phyloP scores from a whole-genome alignment of 2,888 invertebrate species.

The Drosophila rubida region DNA sequence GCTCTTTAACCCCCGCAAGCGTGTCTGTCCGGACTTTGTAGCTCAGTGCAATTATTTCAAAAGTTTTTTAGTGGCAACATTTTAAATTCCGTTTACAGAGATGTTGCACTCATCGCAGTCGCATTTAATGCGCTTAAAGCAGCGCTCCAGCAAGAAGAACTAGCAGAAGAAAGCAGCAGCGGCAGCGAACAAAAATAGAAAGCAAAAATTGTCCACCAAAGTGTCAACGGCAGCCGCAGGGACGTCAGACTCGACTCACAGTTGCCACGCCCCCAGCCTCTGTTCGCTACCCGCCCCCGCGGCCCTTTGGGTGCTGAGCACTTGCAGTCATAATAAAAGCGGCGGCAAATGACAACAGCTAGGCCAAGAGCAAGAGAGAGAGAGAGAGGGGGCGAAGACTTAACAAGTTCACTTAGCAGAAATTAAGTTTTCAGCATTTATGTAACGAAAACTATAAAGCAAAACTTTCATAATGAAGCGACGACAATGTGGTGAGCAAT shows the following conservation, averaged over 20 bases:
- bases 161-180: slow-evolving; percentile 7
- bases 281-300: background rate
- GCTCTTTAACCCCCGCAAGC: background rate
- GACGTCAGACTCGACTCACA: slow-evolving; percentile 3
- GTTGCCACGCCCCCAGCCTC: background rate
- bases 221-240: slow-evolving; percentile 69
- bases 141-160: slow-evolving; percentile 5
- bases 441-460: slow-evolving; percentile 77
- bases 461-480: slow-evolving; percentile 78
- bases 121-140: slow-evolving; percentile 69
- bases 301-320: background rate
- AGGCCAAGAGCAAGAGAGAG: background rate
- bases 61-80: slow-evolving; percentile 31
- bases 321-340: slow-evolving; percentile 59
- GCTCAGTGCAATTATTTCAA: slow-evolving; percentile 28
- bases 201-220: slow-evolving; percentile 46
- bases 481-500: slow-evolving; percentile 74
- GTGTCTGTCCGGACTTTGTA: slow-evolving; percentile 6
- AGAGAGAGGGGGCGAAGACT: slow-evolving; percentile 38
- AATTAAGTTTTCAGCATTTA: slow-evolving; percentile 79
- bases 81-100: slow-evolving; percentile 44
- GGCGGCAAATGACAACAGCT: slow-evolving; percentile 45
- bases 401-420: slow-evolving; percentile 80
- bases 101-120: slow-evolving; percentile 20
- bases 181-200: slow-evolving; percentile 1